These are phyloP conservation scores for Dufourea novaeangliae DNA, from an alignment of 1,140 invertebrate species.

Conservation along the genomic window DNA sequence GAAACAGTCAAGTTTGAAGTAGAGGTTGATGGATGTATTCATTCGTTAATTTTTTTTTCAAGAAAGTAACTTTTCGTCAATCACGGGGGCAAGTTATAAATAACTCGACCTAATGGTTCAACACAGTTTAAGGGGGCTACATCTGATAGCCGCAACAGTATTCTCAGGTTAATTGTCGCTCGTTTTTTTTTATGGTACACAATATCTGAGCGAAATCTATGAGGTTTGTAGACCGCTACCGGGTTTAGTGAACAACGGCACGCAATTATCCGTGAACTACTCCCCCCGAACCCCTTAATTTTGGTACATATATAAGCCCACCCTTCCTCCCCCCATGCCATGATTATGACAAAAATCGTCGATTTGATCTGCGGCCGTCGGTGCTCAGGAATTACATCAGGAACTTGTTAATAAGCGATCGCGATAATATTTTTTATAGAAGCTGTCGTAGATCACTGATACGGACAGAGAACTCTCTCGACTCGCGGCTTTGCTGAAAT, in stretches of 20 bases:
- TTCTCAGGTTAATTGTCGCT: not conserved
- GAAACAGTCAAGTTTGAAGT: too few species aligned
- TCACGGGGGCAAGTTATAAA: not conserved
- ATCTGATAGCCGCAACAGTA: not conserved
- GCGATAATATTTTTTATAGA: slow-evolving; percentile 14
- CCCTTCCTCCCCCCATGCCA: too few species aligned
- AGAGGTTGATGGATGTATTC: too few species aligned
- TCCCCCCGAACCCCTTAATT: not conserved
- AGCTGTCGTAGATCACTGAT: not conserved
- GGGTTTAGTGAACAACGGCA: slow-evolving; percentile 25
- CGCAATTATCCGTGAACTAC: slow-evolving; percentile 3
- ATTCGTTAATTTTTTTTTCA: too few species aligned
- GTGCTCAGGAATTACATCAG: not conserved
- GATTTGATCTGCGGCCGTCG: not conserved
- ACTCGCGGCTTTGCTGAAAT: not conserved
- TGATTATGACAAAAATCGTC: slow-evolving; percentile 7
- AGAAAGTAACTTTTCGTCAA: too few species aligned
- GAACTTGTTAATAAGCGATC: not conserved
- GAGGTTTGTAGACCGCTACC: not conserved
- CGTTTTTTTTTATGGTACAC: not conserved
- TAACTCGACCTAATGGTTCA: not conserved
- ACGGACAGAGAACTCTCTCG: too few species aligned
- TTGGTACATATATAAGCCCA: not conserved
- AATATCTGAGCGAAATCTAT: slow-evolving; percentile 8
- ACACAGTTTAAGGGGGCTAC: not conserved